A percentile compares a stretch with the other conserved stretches of the same genome.
Evolutionary conservation across 2,113 vertebrate species (phyloP).

Genomic region (Brienomyrus brachyistius): DNA sequence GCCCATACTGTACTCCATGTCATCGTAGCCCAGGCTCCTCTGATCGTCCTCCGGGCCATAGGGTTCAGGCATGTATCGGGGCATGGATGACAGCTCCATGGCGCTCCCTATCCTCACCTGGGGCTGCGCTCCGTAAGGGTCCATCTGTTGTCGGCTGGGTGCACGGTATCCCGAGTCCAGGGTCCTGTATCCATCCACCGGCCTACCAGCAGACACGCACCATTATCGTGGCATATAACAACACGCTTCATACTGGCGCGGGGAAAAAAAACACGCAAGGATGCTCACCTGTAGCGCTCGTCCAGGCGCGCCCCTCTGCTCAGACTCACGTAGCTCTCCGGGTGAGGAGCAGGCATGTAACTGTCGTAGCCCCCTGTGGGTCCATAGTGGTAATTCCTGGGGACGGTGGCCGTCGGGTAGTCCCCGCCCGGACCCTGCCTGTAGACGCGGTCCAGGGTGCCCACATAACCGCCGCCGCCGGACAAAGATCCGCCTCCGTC

Average conservation of each 20-base stretch:
- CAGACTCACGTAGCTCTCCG: constrained; percentile 77
- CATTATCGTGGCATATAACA: background rate
- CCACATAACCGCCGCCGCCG: constrained; percentile 47
- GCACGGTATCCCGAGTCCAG: constrained; percentile 75
- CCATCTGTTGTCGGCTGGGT: constrained; percentile 74
- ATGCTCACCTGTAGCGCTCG: constrained; percentile 72
- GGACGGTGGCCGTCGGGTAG: constrained; percentile 81
- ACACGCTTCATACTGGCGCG: too few relatives aligned
- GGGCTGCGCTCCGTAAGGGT: constrained; percentile 84
- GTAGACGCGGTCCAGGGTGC: constrained; percentile 78
- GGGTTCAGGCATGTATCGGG: constrained; percentile 76
- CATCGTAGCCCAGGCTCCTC: constrained; percentile 82
- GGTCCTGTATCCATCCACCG: constrained; percentile 63
- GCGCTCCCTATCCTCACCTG: constrained; percentile 84
- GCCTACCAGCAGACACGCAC: constrained; percentile 34
- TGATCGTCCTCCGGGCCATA: constrained; percentile 89
- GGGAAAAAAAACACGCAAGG: too few relatives aligned
- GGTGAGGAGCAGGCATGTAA: constrained; percentile 52
- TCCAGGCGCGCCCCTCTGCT: constrained; percentile 78
- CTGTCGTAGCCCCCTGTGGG: constrained; percentile 71
- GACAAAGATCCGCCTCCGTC: constrained; percentile 54
- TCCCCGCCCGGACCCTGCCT: constrained; percentile 61
- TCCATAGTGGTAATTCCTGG: constrained; percentile 87
- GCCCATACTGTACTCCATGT: constrained; percentile 79
- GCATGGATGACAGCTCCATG: constrained; percentile 72